These are phyloP conservation scores for Listrodromus nycthemerus DNA, from an alignment of 2,888 invertebrate species.

Conservation along the genomic window DNA sequence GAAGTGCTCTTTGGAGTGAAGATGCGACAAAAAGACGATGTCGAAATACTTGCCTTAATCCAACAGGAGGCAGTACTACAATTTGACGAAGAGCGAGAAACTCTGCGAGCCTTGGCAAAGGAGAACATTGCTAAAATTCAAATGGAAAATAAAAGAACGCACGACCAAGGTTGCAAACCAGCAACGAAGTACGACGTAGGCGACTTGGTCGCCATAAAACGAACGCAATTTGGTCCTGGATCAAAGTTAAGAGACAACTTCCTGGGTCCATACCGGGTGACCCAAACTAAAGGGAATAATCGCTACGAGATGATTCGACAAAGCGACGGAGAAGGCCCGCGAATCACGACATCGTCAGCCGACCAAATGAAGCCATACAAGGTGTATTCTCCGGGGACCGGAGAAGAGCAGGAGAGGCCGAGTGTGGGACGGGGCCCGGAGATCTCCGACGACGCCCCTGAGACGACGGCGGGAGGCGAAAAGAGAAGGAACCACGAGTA, in stretches of 20 bases:
- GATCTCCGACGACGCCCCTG: too few relatives aligned
- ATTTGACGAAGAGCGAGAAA: constrained; percentile 59
- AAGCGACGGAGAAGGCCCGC: constrained; percentile 50
- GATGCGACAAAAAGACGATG: constrained; percentile 41
- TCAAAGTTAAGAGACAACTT: constrained; percentile 63
- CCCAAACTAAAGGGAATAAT: constrained; percentile 23
- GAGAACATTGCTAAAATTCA: constrained; percentile 61
- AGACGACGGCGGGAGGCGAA: too few relatives aligned
- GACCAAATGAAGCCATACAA: constrained; percentile 57
- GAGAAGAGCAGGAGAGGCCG: constrained; percentile 55
- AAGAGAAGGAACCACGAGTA: too few relatives aligned
- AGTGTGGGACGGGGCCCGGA: too few relatives aligned
- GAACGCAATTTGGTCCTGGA: constrained; percentile 65
- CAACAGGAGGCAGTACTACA: not conserved
- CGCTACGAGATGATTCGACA: constrained; percentile 61
- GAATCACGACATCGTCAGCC: constrained; percentile 52
- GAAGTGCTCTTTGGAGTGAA: constrained; percentile 39
- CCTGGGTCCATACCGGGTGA: constrained; percentile 65
- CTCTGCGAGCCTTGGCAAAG: constrained; percentile 52
- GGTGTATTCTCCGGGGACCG: constrained; percentile 47
- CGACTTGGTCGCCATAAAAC: constrained; percentile 65
- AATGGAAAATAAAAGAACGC: constrained; percentile 68
- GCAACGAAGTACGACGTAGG: constrained; percentile 67
- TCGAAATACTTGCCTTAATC: constrained; percentile 6
- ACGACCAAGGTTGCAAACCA: constrained; percentile 64